Evolutionary conservation across 2,888 invertebrate genomes (phyloP), one percentile per base, ranked within the genome.

Genomic region (Eilema sororculum): DNA sequence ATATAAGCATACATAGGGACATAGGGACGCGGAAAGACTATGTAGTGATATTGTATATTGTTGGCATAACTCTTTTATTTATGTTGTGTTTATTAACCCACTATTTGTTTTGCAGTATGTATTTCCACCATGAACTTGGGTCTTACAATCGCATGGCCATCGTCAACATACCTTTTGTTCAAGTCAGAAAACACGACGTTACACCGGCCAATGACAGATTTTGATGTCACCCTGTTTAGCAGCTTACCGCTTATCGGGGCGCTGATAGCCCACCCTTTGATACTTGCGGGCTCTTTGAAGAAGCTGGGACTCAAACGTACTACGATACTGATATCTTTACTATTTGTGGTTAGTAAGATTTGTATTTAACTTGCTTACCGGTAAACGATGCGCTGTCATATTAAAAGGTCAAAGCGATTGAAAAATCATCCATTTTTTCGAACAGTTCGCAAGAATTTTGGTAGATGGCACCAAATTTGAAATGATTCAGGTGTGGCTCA

Each of bases 61-160:
- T 5, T 28, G 28, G 2, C 28, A 28, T 28, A 28, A 2, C 37
- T 37, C 1, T 10, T 10, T 1, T 37, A 6, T n/a, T n/a, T n/a
- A n/a, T n/a, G n/a, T n/a, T n/a, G n/a, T n/a, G n/a, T n/a, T n/a
- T 37, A 12, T 5, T 46, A 20, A 20, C 20, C 16, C 5, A 5
- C 4, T 20, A 28, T 46, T 46, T 46, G 6, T 22, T 52, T 88
- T 87, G 4, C 85, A 93, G 93, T 90, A 24, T 86, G 90, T 78
- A 88, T 86, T 79, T 79, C 89, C 22, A 88, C 89, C 70, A 69
- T 86, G 60, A 88, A 84, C 10, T 81, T 91, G 80, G 92, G 92
- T 0, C 65, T 93, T 3, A 85, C 89, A 72, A 87, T 86, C 70
- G 85, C 90, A 0, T 93, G 92, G 91, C 93, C 93, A 0, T 92